Percentiles rank a stretch among this genome's conserved stretches.
Conservation (phyloP, 1,140 invertebrate species). For the Drosophila varians region DNA sequence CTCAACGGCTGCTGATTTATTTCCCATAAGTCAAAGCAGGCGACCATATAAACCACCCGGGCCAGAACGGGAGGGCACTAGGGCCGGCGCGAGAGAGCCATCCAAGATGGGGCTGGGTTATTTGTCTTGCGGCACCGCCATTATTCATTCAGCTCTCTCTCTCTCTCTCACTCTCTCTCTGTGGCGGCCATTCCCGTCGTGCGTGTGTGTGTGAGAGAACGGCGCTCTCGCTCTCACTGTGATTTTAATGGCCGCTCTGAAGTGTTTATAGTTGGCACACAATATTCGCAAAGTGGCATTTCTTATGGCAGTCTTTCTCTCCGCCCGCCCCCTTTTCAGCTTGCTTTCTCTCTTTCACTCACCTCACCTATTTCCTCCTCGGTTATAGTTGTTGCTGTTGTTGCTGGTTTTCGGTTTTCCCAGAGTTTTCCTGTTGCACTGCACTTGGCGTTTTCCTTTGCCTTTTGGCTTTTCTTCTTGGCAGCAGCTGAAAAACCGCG, state of each 20-base stretch:
- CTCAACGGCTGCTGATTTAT: slow-evolving; percentile 68
- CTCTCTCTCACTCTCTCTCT: slow-evolving; percentile 36
- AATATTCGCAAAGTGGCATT: slow-evolving; percentile 82
- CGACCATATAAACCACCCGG: slow-evolving; percentile 56
- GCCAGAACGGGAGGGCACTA: slow-evolving; percentile 47
- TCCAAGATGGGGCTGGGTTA: slow-evolving; percentile 77
- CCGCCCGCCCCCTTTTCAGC: slow-evolving; percentile 72
- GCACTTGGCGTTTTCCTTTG: slow-evolving; percentile 62
- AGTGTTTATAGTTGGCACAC: slow-evolving; percentile 83
- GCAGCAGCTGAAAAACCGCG: slow-evolving; percentile 78
- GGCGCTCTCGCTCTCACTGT: slow-evolving; percentile 58
- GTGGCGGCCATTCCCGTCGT: slow-evolving; percentile 10
- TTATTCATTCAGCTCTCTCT: slow-evolving; percentile 75
- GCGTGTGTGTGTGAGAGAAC: slow-evolving; percentile 21
- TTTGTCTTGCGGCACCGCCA: slow-evolving; percentile 83
- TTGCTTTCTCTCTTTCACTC: slow-evolving; percentile 32
- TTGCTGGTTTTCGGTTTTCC: slow-evolving; percentile 38
- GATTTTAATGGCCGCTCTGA: slow-evolving; percentile 84
- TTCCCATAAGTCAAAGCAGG: slow-evolving; percentile 80
- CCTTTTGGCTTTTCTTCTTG: slow-evolving; percentile 70
- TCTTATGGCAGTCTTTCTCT: slow-evolving; percentile 62
- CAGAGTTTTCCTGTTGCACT: slow-evolving; percentile 41
- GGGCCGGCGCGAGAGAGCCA: slow-evolving; percentile 15
- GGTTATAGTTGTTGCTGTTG: slow-evolving; percentile 10
- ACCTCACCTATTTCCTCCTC: slow-evolving; percentile 39